Evolutionary conservation across 2,888 invertebrate genomes (phyloP), one percentile per base, ranked within the genome.

Genomic region (Pomacea canaliculata): DNA sequence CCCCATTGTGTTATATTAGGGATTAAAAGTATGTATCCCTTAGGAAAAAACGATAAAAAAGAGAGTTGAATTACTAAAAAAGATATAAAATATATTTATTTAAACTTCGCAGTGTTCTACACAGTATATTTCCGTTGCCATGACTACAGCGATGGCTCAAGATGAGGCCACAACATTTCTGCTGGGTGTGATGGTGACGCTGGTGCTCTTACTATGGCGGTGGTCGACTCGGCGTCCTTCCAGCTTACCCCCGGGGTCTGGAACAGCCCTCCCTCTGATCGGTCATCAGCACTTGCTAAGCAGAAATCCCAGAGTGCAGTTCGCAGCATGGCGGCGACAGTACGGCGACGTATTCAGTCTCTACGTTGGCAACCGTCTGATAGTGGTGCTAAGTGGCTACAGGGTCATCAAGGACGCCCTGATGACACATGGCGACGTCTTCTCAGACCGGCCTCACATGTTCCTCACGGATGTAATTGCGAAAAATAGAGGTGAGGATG

Each of bases 301-400:
- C 12, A 66, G 23, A n/a, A n/a, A 75, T 46, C 46, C 60, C 12
- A 12, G 71, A 7, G 23, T 48, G 8, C 66, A 60, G 67, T 27
- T 74, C 13, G 13, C n/a, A 13, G 37, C 49, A 60, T 77, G 74
- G 74, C 56, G 74, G 23, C 19, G 72, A 7, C 37, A 65, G 51
- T 70, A 27, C 51, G 78, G 78, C 12, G 78, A 78, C 60, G 46
- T 78, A 19, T 79, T 79, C 56, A 79, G 79, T 59, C 59, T 79
- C 68, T 71, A 74, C 68, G 18, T 76, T 51, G 79, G 79, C 49
- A 1, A 37, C 7, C 27, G 27, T 4, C 74, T 76, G 23, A 74
- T 79, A 16, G 73, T 80, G 10, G 77, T 79, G 19, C 23, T 80
- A 27, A 78, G 73, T 60, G 76, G 76, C 5, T 79, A 71, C 48